phyloP scores from a whole-genome alignment of 2,888 invertebrate genomes.

The Ferrisia virgata region DNA sequence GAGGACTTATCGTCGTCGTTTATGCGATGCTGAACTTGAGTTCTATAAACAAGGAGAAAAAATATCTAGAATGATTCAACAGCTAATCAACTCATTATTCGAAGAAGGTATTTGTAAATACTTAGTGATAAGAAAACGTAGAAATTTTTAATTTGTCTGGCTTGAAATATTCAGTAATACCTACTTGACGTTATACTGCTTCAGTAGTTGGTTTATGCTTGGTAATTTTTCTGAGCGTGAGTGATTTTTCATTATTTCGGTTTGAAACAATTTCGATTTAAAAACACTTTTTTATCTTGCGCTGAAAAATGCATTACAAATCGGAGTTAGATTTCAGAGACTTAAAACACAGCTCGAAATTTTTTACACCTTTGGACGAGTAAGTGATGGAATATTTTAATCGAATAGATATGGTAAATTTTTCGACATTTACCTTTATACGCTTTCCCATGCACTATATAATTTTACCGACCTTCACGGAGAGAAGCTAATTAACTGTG shows the following conservation, averaged over 20 bases:
- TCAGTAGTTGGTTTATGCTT: not conserved
- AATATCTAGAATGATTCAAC: constrained; percentile 15
- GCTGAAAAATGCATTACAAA: not conserved
- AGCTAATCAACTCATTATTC: not conserved
- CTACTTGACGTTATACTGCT: not conserved
- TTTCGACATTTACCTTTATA: not conserved
- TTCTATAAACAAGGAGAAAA: not conserved
- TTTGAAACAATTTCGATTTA: too few relatives aligned
- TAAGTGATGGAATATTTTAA: constrained; percentile 3
- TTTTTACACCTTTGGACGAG: not conserved
- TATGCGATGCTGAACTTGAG: not conserved
- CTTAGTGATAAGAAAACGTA: constrained; percentile 1
- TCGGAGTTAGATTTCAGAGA: not conserved
- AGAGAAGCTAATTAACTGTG: not conserved
- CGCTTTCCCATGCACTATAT: constrained; percentile 8
- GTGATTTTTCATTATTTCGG: not conserved
- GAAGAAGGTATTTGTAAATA: constrained; percentile 18
- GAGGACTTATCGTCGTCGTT: not conserved
- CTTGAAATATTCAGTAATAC: not conserved
- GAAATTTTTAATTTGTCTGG: not conserved
- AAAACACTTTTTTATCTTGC: too few relatives aligned
- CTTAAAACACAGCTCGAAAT: not conserved
- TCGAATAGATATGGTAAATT: not conserved
- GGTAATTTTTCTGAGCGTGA: not conserved
- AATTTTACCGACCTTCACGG: not conserved